Evolutionary conservation across 2,797 vertebrate species (phyloP), one percentile per base, ranked within the genome.

Genomic region (Tragopan temminckii): DNA sequence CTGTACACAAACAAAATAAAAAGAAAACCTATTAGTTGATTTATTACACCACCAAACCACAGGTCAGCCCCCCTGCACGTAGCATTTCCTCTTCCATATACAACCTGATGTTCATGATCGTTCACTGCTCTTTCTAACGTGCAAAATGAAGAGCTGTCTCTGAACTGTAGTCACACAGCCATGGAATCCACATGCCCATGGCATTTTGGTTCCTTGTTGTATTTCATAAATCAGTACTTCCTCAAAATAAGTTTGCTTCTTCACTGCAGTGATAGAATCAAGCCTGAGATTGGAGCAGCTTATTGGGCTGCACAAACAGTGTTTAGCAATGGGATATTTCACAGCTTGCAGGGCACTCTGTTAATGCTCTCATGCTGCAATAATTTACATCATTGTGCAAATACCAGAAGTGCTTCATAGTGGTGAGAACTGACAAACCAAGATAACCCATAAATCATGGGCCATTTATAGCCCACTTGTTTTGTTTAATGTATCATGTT

Each of bases 1-100:
- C 99, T 99, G 98, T 85, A 93, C 58, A 85, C 27, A 33, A 38
- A 63, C 18, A 40, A 63, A 40, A 42, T 9, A 13, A 40, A 62
- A 35, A 76, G 12, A 46, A 53, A 48, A 75, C 9, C 45, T 23
- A 21, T 90, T 78, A 82, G 90, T 87, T 43, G 33, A 71, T 75
- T 75, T 91, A n/a, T 75, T 63, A 19, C 12, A 10, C 40, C 13
- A 24, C 52, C 35, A 48, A 69, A 29, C 8, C 43, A 38, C 11
- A 40, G 77, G 33, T 12, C 72, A 69, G 43, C 45, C 53, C 57
- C 70, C 38, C 53, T 33, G 53, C 48, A 43, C 16, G 0, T 5
- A 5, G 6, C 0, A 1, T 46, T 84, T 67, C 35, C 70, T 79
- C 33, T 81, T 78, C 43, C 67, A 1, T 21, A 9, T 8, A 27